Evolutionary conservation across 37 sponge, comb jelly and placozoan genomes (phyloP).

Genomic region (Hexactinellida sp.): DNA sequence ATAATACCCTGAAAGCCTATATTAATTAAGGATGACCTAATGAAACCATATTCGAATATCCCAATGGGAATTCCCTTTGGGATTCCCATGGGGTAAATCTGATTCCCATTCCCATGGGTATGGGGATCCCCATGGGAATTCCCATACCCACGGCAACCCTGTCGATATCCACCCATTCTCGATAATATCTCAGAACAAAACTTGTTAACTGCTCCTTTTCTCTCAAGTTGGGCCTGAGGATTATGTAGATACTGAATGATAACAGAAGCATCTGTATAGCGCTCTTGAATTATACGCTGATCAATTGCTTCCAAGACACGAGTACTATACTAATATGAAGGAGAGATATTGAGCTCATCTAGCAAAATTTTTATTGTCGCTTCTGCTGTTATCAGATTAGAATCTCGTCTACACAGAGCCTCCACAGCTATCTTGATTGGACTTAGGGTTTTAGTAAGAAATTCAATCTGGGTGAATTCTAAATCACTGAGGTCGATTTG

Average conservation of each 20-base stretch:
- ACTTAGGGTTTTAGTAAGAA: not conserved
- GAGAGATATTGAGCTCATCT: no score
- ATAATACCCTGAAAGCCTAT: no score
- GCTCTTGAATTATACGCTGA: not conserved
- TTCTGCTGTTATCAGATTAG: not conserved
- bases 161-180: not conserved
- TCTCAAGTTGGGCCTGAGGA: not conserved
- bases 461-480: not conserved
- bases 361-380: no score
- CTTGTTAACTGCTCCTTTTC: not conserved
- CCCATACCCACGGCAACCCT: no score
- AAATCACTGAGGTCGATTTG: not conserved
- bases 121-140: no score
- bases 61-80: no score
- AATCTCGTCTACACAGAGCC: no score
- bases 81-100: no score
- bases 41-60: no score
- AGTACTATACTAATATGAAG: not conserved
- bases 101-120: no score
- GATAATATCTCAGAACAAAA: not conserved
- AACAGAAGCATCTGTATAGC: not conserved
- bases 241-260: not conserved
- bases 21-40: no score
- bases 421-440: not conserved
- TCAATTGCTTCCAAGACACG: no score